A percentile compares a stretch with the other conserved stretches of the same genome.
phyloP scores from a whole-genome alignment of 2,888 invertebrate genomes.

The Pecten maximus region DNA sequence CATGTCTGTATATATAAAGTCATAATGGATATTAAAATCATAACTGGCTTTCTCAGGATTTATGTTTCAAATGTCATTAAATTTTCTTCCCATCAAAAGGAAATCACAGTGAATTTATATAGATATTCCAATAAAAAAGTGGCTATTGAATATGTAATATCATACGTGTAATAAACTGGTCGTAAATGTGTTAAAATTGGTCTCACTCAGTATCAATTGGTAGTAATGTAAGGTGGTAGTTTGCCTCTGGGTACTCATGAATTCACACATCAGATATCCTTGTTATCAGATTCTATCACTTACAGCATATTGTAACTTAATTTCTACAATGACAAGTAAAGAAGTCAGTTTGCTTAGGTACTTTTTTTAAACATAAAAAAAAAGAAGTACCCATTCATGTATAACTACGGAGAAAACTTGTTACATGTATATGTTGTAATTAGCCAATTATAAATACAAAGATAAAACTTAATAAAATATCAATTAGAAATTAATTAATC shows the following conservation, averaged over 20 bases:
- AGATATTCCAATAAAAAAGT: background rate
- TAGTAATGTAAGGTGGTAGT: background rate
- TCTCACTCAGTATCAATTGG: background rate
- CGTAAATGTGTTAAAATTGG: conserved; percentile 5
- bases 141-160: background rate
- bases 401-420: too few species aligned
- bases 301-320: too few species aligned
- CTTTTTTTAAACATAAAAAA: too few species aligned
- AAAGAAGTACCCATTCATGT: too few species aligned
- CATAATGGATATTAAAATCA: conserved; percentile 8
- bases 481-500: background rate
- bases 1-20: background rate
- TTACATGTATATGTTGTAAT: too few species aligned
- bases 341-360: too few species aligned
- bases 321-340: too few species aligned
- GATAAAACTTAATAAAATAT: too few species aligned
- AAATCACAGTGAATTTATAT: conserved; percentile 6
- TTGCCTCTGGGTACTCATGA: background rate
- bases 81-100: background rate
- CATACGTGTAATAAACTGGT: background rate
- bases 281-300: too few species aligned
- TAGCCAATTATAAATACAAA: too few species aligned
- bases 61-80: background rate
- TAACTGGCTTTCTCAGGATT: conserved; percentile 20
- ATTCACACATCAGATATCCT: background rate